Conservation (phyloP, 1,140 invertebrate genomes). For the Drosophila seguyi region DNA sequence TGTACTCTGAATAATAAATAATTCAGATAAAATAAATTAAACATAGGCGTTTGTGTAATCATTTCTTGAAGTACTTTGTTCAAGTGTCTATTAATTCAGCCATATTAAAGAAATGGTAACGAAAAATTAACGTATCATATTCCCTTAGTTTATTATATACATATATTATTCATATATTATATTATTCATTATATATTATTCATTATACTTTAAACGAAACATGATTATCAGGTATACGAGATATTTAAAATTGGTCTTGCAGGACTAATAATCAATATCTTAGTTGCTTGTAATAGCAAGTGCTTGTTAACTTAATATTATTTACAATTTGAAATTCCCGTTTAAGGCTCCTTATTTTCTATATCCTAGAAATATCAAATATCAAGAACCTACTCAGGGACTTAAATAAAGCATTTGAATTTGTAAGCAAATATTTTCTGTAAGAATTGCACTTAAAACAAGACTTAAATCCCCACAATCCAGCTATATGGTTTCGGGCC, state of each 20-base stretch:
- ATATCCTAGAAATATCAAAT: neutral
- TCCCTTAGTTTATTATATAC: no score
- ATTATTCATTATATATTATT: no score
- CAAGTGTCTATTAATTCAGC: neutral
- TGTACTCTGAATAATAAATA: neutral
- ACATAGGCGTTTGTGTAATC: neutral
- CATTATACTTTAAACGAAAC: no score
- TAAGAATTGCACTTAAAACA: neutral
- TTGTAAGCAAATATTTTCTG: neutral
- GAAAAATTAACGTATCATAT: neutral
- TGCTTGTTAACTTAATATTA: neutral
- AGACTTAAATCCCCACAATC: neutral
- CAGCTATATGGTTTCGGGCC: slow-evolving; percentile 3
- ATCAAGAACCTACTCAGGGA: neutral
- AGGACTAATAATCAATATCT: no score
- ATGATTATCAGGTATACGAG: neutral
- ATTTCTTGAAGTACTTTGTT: neutral
- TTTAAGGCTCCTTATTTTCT: no score
- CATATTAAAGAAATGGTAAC: neutral
- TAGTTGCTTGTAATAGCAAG: neutral
- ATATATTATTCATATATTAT: no score
- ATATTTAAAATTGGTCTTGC: no score
- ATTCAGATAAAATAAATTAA: slow-evolving; percentile 1
- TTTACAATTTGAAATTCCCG: neutral
- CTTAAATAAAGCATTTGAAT: neutral